Conservation (phyloP, 2,113 vertebrate genomes). For the Heterocephalus glaber region DNA sequence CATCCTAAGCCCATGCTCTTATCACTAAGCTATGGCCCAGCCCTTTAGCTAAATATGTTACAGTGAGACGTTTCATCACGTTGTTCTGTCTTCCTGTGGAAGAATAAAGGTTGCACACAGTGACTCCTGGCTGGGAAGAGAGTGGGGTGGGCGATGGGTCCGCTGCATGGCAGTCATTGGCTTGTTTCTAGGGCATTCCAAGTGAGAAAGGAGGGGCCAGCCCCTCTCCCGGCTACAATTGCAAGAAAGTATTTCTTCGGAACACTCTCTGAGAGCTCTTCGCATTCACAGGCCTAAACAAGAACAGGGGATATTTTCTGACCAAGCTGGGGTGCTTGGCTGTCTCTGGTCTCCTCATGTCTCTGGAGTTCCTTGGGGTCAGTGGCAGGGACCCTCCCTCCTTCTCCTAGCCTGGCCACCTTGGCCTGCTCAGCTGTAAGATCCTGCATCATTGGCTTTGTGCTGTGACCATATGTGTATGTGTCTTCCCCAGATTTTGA, state of each 20-base stretch:
- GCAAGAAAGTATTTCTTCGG: not conserved
- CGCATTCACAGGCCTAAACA: not conserved
- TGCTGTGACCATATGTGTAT: fast-evolving
- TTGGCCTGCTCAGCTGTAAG: not conserved
- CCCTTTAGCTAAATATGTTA: not conserved
- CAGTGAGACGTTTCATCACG: not conserved
- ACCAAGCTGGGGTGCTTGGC: not conserved
- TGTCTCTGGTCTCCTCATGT: fast-evolving
- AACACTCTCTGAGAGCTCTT: too few species aligned
- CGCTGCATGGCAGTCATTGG: fast-evolving
- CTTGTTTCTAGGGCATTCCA: not conserved
- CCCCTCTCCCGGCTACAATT: not conserved
- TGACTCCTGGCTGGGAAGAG: not conserved
- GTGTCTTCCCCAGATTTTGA: not conserved
- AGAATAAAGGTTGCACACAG: not conserved
- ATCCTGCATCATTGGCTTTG: not conserved
- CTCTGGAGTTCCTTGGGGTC: not conserved
- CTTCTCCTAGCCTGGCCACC: too few species aligned
- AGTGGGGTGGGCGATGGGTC: fast-evolving
- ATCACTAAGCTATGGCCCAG: not conserved
- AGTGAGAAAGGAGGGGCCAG: not conserved
- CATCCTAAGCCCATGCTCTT: not conserved
- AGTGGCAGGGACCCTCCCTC: not conserved
- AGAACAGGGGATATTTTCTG: not conserved
- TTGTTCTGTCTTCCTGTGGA: not conserved